Conservation (phyloP, 2,797 vertebrate genomes). For the Chloroceryle amazona region DNA sequence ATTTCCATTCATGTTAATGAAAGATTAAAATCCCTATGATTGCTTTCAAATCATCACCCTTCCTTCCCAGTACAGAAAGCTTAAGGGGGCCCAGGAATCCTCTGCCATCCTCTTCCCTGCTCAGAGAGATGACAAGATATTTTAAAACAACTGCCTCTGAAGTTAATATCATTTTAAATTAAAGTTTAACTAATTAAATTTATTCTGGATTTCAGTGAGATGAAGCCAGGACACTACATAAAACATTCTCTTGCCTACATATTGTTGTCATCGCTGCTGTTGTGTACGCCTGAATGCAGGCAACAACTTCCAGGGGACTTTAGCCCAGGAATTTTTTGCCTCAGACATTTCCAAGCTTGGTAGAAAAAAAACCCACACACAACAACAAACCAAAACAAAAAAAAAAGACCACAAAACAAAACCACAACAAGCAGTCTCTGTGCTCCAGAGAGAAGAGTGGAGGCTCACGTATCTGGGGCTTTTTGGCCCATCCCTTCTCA, state of each 20-base stretch:
- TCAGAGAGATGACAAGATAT: background rate
- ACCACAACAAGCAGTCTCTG: background rate
- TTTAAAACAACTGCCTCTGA: background rate
- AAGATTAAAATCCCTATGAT: background rate
- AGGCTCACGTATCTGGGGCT: background rate
- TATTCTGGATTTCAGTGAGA: background rate
- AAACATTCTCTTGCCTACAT: background rate
- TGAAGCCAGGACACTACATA: background rate
- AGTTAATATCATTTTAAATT: background rate
- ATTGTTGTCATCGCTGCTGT: background rate
- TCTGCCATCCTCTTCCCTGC: background rate
- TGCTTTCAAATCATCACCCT: background rate
- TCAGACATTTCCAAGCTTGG: background rate
- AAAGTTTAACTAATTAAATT: background rate
- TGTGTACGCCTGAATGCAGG: background rate
- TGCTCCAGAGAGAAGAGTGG: background rate
- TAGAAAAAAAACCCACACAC: background rate
- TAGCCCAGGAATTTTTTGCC: background rate
- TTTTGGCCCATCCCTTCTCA: background rate
- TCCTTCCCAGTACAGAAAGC: background rate
- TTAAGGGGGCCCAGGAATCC: background rate
- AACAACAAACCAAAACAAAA: background rate
- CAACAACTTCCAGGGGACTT: background rate
- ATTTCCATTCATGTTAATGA: background rate
- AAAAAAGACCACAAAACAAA: too few relatives aligned